A percentile compares a stretch with the other conserved stretches of the same genome.
These are phyloP conservation scores for Andrena haemorrhoa DNA, from an alignment of 2,888 invertebrate genomes.

Conservation along the genomic window DNA sequence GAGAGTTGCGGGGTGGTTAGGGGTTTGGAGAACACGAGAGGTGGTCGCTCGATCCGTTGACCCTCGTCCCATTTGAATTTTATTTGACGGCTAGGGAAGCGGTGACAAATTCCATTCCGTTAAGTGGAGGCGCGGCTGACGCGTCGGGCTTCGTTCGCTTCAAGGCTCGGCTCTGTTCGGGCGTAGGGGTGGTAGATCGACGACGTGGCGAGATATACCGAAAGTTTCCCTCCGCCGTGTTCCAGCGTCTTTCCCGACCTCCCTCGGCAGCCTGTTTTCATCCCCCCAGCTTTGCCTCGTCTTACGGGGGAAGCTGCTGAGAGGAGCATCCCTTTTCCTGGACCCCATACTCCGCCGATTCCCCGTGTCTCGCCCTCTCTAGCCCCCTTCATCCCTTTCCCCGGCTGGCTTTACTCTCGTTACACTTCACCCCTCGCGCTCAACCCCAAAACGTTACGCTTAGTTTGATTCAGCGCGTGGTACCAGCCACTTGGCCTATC, in stretches of 20 bases:
- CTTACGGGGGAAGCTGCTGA: slow-evolving; percentile 64
- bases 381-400: slow-evolving; percentile 56
- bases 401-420: slow-evolving; percentile 65
- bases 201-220: slow-evolving; percentile 67
- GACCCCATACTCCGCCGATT: slow-evolving; percentile 62
- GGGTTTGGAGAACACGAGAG: background rate
- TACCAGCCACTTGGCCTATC: slow-evolving; percentile 66
- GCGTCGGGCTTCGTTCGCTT: slow-evolving; percentile 74
- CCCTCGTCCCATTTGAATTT: slow-evolving; percentile 78
- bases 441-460: slow-evolving; percentile 71
- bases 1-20: background rate
- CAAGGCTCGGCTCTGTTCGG: slow-evolving; percentile 62
- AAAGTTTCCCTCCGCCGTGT: slow-evolving; percentile 49
- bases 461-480: slow-evolving; percentile 76
- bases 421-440: slow-evolving; percentile 66
- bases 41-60: slow-evolving; percentile 41
- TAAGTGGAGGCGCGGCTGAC: slow-evolving; percentile 74
- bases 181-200: slow-evolving; percentile 60
- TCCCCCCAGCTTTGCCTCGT: slow-evolving; percentile 46
- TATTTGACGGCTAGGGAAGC: slow-evolving; percentile 74
- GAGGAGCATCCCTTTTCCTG: slow-evolving; percentile 74
- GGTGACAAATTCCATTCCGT: slow-evolving; percentile 80
- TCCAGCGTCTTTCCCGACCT: slow-evolving; percentile 23
- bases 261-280: slow-evolving; percentile 32
- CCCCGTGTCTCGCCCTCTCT: slow-evolving; percentile 31